Conservation (phyloP, 2,888 invertebrate genomes). For the Lissonota sp. region DNA sequence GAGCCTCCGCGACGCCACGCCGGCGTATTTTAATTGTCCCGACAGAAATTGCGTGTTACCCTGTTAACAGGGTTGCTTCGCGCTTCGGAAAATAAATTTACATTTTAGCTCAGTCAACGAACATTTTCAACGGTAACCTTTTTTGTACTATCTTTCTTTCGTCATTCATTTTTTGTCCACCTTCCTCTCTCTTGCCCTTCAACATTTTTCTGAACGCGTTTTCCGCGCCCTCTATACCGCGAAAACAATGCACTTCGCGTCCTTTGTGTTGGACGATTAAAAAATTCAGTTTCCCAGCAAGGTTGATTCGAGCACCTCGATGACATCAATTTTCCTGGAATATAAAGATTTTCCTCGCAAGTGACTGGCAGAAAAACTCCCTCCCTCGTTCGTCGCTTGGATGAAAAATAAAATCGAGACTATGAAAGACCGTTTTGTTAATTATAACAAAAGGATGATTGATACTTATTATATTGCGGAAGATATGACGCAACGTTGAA, state of each 20-base stretch:
- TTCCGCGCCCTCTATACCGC: slow-evolving; percentile 4
- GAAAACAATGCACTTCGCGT: slow-evolving; percentile 4
- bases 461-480: too few species aligned
- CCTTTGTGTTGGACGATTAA: slow-evolving; percentile 38
- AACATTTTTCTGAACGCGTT: slow-evolving; percentile 24
- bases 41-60: slow-evolving; percentile 75
- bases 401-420: too few species aligned
- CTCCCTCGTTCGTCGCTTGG: too few species aligned
- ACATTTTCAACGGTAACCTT: slow-evolving; percentile 30
- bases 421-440: too few species aligned
- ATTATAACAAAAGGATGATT: too few species aligned
- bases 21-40: slow-evolving; percentile 75
- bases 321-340: not conserved
- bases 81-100: slow-evolving; percentile 73
- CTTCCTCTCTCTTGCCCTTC: slow-evolving; percentile 6
- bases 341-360: not conserved
- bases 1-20: slow-evolving; percentile 66
- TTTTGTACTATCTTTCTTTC: slow-evolving; percentile 24
- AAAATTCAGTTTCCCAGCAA: slow-evolving; percentile 49
- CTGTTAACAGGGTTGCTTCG: slow-evolving; percentile 69
- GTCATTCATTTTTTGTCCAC: slow-evolving; percentile 12
- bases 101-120: slow-evolving; percentile 66
- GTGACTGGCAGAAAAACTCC: too few species aligned
- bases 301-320: slow-evolving; percentile 15
- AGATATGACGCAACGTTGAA: too few species aligned